Evolutionary conservation across 2,888 invertebrate genomes (phyloP).

Genomic region (Dendrolimus houi): DNA sequence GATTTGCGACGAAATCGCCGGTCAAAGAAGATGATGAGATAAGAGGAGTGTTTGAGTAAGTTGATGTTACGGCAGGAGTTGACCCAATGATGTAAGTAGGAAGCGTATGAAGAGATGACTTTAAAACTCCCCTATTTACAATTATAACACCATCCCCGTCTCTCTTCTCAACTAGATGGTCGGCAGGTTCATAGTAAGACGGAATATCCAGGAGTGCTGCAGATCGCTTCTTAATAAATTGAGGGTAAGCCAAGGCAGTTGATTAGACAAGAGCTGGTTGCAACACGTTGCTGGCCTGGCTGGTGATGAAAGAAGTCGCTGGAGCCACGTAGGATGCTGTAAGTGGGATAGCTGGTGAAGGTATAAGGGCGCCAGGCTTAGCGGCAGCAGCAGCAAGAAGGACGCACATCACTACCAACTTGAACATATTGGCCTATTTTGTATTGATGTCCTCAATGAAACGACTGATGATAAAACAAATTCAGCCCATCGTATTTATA

Average conservation of each 20-base stretch:
- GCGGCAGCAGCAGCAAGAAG: constrained; percentile 75
- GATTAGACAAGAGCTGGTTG: constrained; percentile 48
- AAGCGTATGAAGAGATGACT: too few relatives aligned
- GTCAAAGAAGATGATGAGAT: too few relatives aligned
- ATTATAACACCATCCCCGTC: too few relatives aligned
- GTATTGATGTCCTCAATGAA: constrained; percentile 24
- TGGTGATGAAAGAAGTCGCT: constrained; percentile 44
- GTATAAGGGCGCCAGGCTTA: constrained; percentile 28
- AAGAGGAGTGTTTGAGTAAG: too few relatives aligned
- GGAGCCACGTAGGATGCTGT: constrained; percentile 38
- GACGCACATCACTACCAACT: constrained; percentile 77
- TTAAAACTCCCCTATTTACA: too few relatives aligned
- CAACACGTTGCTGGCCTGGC: constrained; percentile 58
- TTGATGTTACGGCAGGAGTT: too few relatives aligned
- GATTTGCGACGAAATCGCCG: too few relatives aligned
- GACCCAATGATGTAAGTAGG: too few relatives aligned
- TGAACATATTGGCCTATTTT: constrained; percentile 69
- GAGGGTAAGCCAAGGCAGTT: constrained; percentile 27
- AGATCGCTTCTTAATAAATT: constrained; percentile 43
- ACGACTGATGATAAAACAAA: constrained; percentile 49
- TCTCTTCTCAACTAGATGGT: not conserved
- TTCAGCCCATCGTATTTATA: constrained; percentile 48
- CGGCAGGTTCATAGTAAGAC: constrained; percentile 18
- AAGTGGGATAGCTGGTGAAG: constrained; percentile 23
- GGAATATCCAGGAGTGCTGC: constrained; percentile 16